A percentile compares a stretch with the other conserved stretches of the same genome.
Conservation (phyloP, 2,113 vertebrate genomes). For the Eidolon helvum region DNA sequence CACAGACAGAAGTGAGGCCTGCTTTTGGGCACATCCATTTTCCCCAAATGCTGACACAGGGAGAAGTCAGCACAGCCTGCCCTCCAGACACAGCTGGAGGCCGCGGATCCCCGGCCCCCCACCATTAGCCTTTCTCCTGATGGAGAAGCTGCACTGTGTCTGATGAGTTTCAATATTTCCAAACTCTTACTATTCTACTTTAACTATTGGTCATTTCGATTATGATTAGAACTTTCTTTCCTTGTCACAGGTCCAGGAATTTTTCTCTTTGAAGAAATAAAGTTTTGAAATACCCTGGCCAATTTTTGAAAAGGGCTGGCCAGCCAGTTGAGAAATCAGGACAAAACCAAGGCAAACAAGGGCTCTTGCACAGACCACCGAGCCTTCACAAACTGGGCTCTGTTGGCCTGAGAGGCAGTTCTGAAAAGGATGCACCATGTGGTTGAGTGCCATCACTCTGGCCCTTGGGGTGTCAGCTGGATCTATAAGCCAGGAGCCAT, state of each 20-base stretch:
- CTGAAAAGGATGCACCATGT: neutral
- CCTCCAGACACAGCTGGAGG: neutral
- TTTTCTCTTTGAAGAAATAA: conserved; percentile 56
- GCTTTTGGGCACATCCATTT: conserved; percentile 59
- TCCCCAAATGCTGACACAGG: conserved; percentile 61
- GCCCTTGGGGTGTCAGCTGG: neutral
- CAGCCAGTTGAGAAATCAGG: neutral
- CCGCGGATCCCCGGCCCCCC: neutral
- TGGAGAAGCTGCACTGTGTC: neutral
- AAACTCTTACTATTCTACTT: neutral
- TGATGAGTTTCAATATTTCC: neutral
- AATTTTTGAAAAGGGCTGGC: conserved; percentile 40
- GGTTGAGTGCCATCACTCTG: rapidly evolving
- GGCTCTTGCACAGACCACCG: neutral
- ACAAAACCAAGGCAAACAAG: conserved; percentile 47
- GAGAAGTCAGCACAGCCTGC: neutral
- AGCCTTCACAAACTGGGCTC: conserved; percentile 7
- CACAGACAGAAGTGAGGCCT: conserved; percentile 20
- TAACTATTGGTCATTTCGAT: neutral
- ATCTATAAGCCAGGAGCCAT: neutral
- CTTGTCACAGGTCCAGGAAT: neutral
- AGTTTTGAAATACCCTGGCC: conserved; percentile 4
- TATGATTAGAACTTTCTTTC: neutral
- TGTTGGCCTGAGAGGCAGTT: neutral
- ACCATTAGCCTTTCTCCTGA: neutral